Percentiles rank a stretch among this genome's conserved stretches.
phyloP scores from a whole-genome alignment of 2,888 invertebrate species.

The Zygothrica quintamaculata region DNA sequence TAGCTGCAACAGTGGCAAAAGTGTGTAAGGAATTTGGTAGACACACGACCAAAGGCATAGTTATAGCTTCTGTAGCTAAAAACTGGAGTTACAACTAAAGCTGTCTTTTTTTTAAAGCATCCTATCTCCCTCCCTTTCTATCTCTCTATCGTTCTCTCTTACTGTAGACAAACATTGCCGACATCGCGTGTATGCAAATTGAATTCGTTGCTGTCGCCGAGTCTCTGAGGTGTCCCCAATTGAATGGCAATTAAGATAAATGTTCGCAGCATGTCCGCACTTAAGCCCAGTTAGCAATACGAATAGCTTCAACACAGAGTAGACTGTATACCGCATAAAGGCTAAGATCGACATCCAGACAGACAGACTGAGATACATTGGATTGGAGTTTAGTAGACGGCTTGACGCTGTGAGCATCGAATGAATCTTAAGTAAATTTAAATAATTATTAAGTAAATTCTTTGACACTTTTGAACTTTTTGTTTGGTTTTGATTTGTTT shows the following conservation, averaged over 20 bases:
- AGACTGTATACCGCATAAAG: slow-evolving; percentile 4
- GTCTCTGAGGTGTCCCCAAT: slow-evolving; percentile 63
- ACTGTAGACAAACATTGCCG: slow-evolving; percentile 4
- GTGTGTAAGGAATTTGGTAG: slow-evolving; percentile 44
- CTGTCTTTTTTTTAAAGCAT: not conserved
- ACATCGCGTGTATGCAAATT: slow-evolving; percentile 75
- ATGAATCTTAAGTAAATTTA: slow-evolving; percentile 30
- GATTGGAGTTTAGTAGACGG: slow-evolving; percentile 13
- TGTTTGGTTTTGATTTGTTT: no score
- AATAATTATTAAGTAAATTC: slow-evolving; percentile 71
- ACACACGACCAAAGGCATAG: slow-evolving; percentile 41
- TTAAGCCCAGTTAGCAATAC: slow-evolving; percentile 47
- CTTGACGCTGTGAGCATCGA: slow-evolving; percentile 21
- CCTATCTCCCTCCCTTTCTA: not conserved
- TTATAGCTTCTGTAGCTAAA: slow-evolving; percentile 5
- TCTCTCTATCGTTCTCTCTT: not conserved
- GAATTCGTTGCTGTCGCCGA: slow-evolving; percentile 50
- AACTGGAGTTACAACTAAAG: slow-evolving; percentile 10
- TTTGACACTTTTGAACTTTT: slow-evolving; percentile 57
- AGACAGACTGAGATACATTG: not conserved
- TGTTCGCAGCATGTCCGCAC: slow-evolving; percentile 78
- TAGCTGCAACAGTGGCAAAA: slow-evolving; percentile 12
- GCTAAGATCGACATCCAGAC: no score
- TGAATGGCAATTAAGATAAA: slow-evolving; percentile 78
- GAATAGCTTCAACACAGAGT: not conserved